A percentile compares a stretch with the other conserved stretches of the same genome.
phyloP scores from a whole-genome alignment of 2,113 vertebrate genomes.

The Hucho hucho region DNA sequence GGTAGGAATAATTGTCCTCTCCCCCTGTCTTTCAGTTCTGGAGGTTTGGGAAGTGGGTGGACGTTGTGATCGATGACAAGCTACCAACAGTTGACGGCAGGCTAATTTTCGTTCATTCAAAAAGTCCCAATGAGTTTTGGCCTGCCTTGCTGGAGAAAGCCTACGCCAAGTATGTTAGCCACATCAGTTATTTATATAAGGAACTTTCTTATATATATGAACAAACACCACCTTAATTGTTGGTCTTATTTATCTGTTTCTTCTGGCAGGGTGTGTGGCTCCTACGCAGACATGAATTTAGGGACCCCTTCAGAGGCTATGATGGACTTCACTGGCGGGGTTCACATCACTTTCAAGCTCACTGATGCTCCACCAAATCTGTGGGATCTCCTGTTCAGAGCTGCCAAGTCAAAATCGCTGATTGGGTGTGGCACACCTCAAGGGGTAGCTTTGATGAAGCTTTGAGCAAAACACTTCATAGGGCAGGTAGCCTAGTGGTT shows the following conservation, averaged over 20 bases:
- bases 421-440: slow-evolving; percentile 79
- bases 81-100: slow-evolving; percentile 65
- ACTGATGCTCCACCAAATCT: slow-evolving; percentile 65
- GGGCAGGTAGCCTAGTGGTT: no score
- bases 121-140: slow-evolving; percentile 70
- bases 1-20: not conserved
- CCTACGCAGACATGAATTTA: slow-evolving; percentile 81
- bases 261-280: slow-evolving; percentile 80
- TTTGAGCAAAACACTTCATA: no score
- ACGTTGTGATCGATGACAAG: slow-evolving; percentile 77
- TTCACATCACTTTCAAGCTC: slow-evolving; percentile 73
- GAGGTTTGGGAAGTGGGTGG: slow-evolving; percentile 75
- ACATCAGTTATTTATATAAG: not conserved
- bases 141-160: slow-evolving; percentile 76
- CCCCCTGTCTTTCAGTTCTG: slow-evolving; percentile 65
- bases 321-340: slow-evolving; percentile 86
- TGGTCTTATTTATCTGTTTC: slow-evolving; percentile 3
- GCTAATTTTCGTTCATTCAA: slow-evolving; percentile 67
- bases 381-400: slow-evolving; percentile 76
- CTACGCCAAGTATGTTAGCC: slow-evolving; percentile 72
- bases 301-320: slow-evolving; percentile 83
- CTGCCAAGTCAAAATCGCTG: slow-evolving; percentile 71
- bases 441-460: slow-evolving; percentile 56
- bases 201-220: no score
- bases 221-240: not conserved